Evolutionary conservation across 2,797 vertebrate species (phyloP).

Genomic region (Lacerta bilineata): DNA sequence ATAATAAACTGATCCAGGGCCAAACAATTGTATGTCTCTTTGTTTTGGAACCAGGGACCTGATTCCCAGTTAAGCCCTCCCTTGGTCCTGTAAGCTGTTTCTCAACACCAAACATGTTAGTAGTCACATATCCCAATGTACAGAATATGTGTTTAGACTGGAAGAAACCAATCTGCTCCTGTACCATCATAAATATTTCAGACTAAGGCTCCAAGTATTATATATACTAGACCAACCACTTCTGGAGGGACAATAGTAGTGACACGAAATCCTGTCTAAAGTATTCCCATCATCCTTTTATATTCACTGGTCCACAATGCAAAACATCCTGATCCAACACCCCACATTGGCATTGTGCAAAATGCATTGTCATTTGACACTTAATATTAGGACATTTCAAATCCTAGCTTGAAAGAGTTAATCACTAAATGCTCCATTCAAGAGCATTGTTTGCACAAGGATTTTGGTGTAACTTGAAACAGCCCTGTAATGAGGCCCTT

Average conservation of each 20-base stretch:
- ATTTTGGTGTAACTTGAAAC: slow-evolving; percentile 28
- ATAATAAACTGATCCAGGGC: background rate
- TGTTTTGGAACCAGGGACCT: background rate
- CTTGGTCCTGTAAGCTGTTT: background rate
- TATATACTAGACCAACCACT: background rate
- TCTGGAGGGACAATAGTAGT: background rate
- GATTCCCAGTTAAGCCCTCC: background rate
- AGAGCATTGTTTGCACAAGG: slow-evolving; percentile 11
- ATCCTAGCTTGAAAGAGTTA: slow-evolving; percentile 51
- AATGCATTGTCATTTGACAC: slow-evolving; percentile 50
- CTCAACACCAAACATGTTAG: background rate
- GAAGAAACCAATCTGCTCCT: background rate
- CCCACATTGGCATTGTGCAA: slow-evolving; percentile 33
- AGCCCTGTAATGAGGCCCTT: slow-evolving; percentile 11
- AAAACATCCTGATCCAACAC: slow-evolving; percentile 37
- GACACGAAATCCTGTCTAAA: background rate
- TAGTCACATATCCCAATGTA: background rate
- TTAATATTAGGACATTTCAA: slow-evolving; percentile 52
- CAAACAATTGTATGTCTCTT: background rate
- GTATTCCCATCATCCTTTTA: background rate
- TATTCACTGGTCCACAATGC: slow-evolving; percentile 35
- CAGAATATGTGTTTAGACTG: background rate
- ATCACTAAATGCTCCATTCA: slow-evolving; percentile 28
- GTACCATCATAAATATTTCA: background rate
- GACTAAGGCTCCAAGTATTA: background rate